Evolutionary conservation across 2,888 invertebrate species (phyloP), one percentile per base, ranked within the genome.

Genomic region (Gymnosoma rotundatum): DNA sequence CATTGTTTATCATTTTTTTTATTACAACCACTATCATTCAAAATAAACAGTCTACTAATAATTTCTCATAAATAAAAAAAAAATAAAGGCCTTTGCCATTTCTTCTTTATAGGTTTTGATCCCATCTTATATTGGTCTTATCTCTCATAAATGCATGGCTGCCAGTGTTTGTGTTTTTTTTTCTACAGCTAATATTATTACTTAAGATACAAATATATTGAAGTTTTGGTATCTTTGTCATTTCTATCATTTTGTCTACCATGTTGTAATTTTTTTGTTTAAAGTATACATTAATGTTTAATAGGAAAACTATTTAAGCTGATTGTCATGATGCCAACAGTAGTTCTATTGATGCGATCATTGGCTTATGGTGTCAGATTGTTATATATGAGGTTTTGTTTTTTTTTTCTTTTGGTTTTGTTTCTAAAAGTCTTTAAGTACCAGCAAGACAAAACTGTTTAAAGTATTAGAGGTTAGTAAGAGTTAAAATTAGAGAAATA

Each of bases 301-400:
- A 54, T 61, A 69, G 45, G 56, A 54, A 78, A 67, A 78, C 72
- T 67, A 78, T 73, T 78, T 67, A 54, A 69, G 42, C 25, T 18
- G 60, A 18, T 64, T 60, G 58, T 61, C 60, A 61, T 61, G 54
- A 8, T 70, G 75, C 58, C 21, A 58, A 56, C 69, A 73, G 56
- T 64, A 83, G 64, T 64, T 69, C 66, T 52, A 32, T 52, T 82
- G 74, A 83, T 83, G 76, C 67, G 80, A 83, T 78, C 72, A 63
- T 52, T 16, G 25, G 8, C 52, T 86, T 79, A 81, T 75, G 81
- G 80, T 74, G 76, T 84, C 83, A 78, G 75, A 84, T 83, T 81
- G n/a, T n/a, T n/a, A n/a, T n/a, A n/a, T n/a, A n/a, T n/a, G n/a
- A n/a, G n/a, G n/a, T n/a, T n/a, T n/a, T n/a, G n/a, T n/a, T n/a